A percentile compares a stretch with the other conserved stretches of the same genome.
phyloP scores from a whole-genome alignment of 2,797 vertebrate species.

The Dallia pectoralis region DNA sequence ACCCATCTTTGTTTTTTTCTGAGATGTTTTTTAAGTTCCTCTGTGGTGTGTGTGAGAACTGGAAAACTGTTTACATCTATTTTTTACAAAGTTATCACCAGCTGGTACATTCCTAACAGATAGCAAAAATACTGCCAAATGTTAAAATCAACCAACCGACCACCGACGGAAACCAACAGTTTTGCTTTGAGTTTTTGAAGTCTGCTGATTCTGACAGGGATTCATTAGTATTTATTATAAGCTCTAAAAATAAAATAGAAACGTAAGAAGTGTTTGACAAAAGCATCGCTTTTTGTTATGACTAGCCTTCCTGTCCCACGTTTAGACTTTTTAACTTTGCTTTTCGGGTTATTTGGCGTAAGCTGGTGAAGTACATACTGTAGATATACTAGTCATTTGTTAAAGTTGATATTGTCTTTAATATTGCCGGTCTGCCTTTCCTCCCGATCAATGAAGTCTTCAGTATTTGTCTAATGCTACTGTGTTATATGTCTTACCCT shows the following conservation, averaged over 20 bases:
- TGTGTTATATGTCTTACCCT: conserved; percentile 32
- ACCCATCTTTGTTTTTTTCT: conserved; percentile 46
- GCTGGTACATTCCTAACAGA: conserved; percentile 78
- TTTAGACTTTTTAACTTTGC: conserved; percentile 31
- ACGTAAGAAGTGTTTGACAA: conserved; percentile 41
- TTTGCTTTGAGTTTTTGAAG: conserved; percentile 44
- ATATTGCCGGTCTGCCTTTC: conserved; percentile 23
- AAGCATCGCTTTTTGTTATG: conserved; percentile 59
- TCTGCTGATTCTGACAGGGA: conserved; percentile 52
- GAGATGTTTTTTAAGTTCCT: conserved; percentile 61
- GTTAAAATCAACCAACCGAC: conserved; percentile 53
- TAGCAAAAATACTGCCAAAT: conserved; percentile 68
- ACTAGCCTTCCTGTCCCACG: conserved; percentile 36
- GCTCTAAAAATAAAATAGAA: conserved; percentile 65
- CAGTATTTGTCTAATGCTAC: conserved; percentile 33
- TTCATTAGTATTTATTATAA: conserved; percentile 50
- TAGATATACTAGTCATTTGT: conserved; percentile 22
- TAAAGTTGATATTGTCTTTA: conserved; percentile 30
- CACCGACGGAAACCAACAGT: conserved; percentile 44
- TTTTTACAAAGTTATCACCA: conserved; percentile 73
- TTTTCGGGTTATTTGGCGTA: conserved; percentile 42
- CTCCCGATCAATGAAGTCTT: conserved; percentile 26
- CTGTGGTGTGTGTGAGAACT: conserved; percentile 74
- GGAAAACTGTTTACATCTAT: conserved; percentile 81
- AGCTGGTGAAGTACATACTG: conserved; percentile 25